These are phyloP conservation scores for Drosophila burlai DNA, from an alignment of 1,140 invertebrate genomes.

Conservation along the genomic window DNA sequence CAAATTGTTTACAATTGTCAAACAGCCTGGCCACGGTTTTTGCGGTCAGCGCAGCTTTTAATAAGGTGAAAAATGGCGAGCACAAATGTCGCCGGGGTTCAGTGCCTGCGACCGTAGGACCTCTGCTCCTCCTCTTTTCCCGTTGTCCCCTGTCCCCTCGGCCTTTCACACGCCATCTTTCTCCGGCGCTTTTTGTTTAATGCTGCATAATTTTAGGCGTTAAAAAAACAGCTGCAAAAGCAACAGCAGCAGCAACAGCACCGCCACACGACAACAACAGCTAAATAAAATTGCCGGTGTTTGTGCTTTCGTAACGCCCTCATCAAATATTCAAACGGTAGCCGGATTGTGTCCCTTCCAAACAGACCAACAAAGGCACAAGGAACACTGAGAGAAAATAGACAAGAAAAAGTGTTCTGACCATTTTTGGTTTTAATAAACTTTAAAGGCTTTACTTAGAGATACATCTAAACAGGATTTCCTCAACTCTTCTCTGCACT, in stretches of 20 bases:
- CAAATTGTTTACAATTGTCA: slow-evolving; percentile 58
- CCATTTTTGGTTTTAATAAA: too few relatives aligned
- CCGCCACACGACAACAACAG: slow-evolving; percentile 40
- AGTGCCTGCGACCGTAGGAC: slow-evolving; percentile 1
- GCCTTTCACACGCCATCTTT: slow-evolving; percentile 33
- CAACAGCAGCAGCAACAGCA: slow-evolving; percentile 26
- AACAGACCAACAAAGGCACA: slow-evolving; percentile 23
- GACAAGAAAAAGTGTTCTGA: too few relatives aligned
- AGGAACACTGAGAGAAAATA: slow-evolving; percentile 38
- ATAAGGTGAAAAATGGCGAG: slow-evolving; percentile 63
- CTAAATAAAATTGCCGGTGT: slow-evolving; percentile 70
- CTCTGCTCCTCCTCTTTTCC: background rate
- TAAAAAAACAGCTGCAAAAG: slow-evolving; percentile 63
- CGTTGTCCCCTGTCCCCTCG: background rate
- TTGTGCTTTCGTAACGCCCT: slow-evolving; percentile 67
- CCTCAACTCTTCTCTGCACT: too few relatives aligned
- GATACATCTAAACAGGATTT: background rate
- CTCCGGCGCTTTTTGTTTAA: slow-evolving; percentile 59
- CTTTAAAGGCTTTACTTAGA: too few relatives aligned
- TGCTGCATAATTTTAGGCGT: slow-evolving; percentile 82
- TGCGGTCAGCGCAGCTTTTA: slow-evolving; percentile 61
- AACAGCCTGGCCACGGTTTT: slow-evolving; percentile 48
- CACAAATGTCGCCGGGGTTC: slow-evolving; percentile 52
- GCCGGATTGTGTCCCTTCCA: slow-evolving; percentile 45
- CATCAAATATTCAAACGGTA: slow-evolving; percentile 83